Evolutionary conservation across 2,888 invertebrate species (phyloP).

Genomic region (Drosophila mimetica): DNA sequence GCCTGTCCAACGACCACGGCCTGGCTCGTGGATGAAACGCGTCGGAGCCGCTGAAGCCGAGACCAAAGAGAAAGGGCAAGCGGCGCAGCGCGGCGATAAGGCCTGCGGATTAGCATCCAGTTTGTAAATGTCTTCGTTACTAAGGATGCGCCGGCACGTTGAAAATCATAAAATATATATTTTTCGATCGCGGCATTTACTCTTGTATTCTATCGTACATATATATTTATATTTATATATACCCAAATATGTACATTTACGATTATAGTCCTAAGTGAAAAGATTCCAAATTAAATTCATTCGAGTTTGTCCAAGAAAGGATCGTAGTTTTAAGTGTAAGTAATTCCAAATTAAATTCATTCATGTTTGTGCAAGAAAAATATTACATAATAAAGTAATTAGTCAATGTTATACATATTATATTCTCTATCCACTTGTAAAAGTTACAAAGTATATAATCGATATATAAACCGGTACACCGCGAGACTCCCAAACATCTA

Average conservation of each 20-base stretch:
- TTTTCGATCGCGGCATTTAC: conserved; percentile 30
- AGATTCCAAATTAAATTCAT: conserved; percentile 17
- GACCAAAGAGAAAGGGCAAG: conserved; percentile 32
- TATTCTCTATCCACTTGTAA: conserved; percentile 8
- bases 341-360: conserved; percentile 14
- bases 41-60: conserved; percentile 47
- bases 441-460: conserved; percentile 18
- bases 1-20: conserved; percentile 54
- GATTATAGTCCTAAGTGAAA: conserved; percentile 11
- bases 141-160: background rate
- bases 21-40: conserved; percentile 57
- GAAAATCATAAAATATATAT: conserved; percentile 19
- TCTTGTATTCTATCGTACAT: conserved; percentile 8
- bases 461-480: background rate
- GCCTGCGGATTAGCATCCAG: conserved; percentile 4
- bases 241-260: conserved; percentile 4
- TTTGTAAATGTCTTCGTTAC: background rate
- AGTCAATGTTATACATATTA: conserved; percentile 15
- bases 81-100: conserved; percentile 26
- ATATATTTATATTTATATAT: conserved; percentile 7
- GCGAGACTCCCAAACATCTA: background rate
- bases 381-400: conserved; percentile 2
- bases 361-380: background rate
- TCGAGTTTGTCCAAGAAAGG: background rate
- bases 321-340: conserved; percentile 9